A percentile compares a stretch with the other conserved stretches of the same genome.
These are phyloP conservation scores for Trachurus trachurus DNA, from an alignment of 2,797 vertebrate genomes.

Conservation along the genomic window DNA sequence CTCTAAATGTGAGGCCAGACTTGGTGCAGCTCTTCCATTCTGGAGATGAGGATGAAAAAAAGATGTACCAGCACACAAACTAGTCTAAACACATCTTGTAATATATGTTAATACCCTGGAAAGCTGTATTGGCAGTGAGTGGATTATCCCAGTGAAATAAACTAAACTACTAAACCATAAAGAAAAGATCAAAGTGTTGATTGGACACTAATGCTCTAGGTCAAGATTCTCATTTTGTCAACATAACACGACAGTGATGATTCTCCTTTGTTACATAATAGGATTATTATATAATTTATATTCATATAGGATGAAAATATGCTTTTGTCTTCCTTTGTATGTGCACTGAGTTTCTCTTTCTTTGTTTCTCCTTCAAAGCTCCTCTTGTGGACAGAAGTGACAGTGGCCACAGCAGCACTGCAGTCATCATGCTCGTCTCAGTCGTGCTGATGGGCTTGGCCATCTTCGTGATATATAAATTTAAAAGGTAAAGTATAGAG, in stretches of 20 bases:
- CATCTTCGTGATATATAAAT: conserved; percentile 93
- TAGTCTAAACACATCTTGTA: background rate
- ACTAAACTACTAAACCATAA: background rate
- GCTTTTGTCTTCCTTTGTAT: conserved; percentile 20
- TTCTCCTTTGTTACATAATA: conserved; percentile 15
- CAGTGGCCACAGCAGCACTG: conserved; percentile 89
- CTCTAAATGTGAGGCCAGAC: background rate
- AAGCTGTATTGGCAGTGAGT: background rate
- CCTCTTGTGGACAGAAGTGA: conserved; percentile 91
- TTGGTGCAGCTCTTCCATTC: background rate
- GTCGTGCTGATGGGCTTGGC: conserved; percentile 92
- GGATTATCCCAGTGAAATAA: conserved; percentile 11
- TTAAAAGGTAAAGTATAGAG: conserved; percentile 90
- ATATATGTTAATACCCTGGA: background rate
- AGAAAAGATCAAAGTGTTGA: background rate
- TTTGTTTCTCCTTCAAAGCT: conserved; percentile 78
- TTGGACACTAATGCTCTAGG: conserved; percentile 2
- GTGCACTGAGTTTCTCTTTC: conserved; percentile 41
- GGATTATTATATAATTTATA: conserved; percentile 17
- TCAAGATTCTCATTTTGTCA: background rate
- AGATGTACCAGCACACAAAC: background rate
- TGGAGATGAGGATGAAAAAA: background rate
- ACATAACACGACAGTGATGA: conserved; percentile 6
- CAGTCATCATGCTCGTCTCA: conserved; percentile 95
- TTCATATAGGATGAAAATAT: background rate